These are phyloP conservation scores for Pseudobourletiella spinata DNA, from an alignment of 1,140 invertebrate genomes.

Conservation along the genomic window DNA sequence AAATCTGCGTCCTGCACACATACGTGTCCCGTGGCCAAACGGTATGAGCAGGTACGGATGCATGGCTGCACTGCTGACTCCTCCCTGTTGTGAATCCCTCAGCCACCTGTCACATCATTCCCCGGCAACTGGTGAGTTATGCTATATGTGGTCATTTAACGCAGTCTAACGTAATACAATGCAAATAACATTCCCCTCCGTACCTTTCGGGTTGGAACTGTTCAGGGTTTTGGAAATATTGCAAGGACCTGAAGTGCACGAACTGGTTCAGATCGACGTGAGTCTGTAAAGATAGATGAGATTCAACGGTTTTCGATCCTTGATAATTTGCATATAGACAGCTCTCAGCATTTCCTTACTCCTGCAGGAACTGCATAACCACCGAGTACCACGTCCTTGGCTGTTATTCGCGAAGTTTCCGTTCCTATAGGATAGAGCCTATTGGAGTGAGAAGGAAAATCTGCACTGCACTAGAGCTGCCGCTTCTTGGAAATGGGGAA, in stretches of 20 bases:
- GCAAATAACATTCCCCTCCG: background rate
- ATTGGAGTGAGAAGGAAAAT: no score
- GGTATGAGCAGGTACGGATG: slow-evolving; percentile 47
- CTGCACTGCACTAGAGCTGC: no score
- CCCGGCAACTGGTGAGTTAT: no score
- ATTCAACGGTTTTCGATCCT: background rate
- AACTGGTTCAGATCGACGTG: slow-evolving; percentile 47
- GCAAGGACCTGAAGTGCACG: slow-evolving; percentile 41
- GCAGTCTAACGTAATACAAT: no score
- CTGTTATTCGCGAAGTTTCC: slow-evolving; percentile 46
- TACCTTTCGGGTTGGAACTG: slow-evolving; percentile 46
- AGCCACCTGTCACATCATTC: slow-evolving; percentile 4
- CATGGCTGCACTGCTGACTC: slow-evolving; percentile 6
- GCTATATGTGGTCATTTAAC: no score
- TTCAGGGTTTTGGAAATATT: slow-evolving; percentile 44
- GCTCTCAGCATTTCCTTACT: slow-evolving; percentile 41
- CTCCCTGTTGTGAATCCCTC: background rate
- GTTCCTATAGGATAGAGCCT: slow-evolving; percentile 47
- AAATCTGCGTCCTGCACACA: slow-evolving; percentile 44
- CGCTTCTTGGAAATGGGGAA: no score
- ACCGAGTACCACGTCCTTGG: slow-evolving; percentile 44
- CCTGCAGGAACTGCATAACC: slow-evolving; percentile 49
- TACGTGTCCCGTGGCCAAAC: slow-evolving; percentile 49
- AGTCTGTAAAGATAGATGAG: slow-evolving; percentile 42
- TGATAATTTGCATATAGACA: background rate